Evolutionary conservation across 2,888 invertebrate genomes (phyloP), one percentile per base, ranked within the genome.

Genomic region (Eutolmus rufibarbis): DNA sequence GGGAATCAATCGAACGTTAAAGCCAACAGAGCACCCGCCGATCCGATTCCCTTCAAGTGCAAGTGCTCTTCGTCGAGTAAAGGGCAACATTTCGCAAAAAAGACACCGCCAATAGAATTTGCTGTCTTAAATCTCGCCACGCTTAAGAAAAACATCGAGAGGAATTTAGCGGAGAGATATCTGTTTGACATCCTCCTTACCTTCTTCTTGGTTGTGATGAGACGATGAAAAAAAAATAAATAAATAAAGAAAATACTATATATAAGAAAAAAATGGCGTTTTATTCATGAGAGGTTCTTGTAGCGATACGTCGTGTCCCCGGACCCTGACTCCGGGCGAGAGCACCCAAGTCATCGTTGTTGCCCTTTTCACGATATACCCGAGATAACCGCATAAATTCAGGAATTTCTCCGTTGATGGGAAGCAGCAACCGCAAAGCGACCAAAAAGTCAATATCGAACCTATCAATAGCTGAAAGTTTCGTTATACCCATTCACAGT

Each of bases 391-490:
- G 85, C 85, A 85, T 85, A 84, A 84, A 84, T 84, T 84, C 74
- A 43, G 43, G 85, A 74, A 85, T 85, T 85, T 85, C 85, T 74
- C 46, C 74, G 19, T 34, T 85, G 85, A 85, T 85, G 74, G 43
- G 85, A 85, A 74, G 23, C 40, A 85, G 74, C 74, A 85, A 85
- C 85, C 74, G 85, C 85, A 85, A 85, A 74, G 40, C 85, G 46
- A 85, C 85, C 86, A 77, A 86, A 86, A 86, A 86, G 86, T 86
- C 86, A 86, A 86, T 77, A 86, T 86, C 86, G 56, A 86, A 86
- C 86, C 86, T 86, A 86, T 86, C 86, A 86, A 86, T 86, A 77
- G 86, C 86, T 86, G 86, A 86, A 86, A 74, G 86, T 76, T 86
- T 86, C 86, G 86, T 77, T 85, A 74, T 85, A 85, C 74, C 85